phyloP scores from a whole-genome alignment of 2,797 vertebrate species.

The Gadopsis bispinosus region DNA sequence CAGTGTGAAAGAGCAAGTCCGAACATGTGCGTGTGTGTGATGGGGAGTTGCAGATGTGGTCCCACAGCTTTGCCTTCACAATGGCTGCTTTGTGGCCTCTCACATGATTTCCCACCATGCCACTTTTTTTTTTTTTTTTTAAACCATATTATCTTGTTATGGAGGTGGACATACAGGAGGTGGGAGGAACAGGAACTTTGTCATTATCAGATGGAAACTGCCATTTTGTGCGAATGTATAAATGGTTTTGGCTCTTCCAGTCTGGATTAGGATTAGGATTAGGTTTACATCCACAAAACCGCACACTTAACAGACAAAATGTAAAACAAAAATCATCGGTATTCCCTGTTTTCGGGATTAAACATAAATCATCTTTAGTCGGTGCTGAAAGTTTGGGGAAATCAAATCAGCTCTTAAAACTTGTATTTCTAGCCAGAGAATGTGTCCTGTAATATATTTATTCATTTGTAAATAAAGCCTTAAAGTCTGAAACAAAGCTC shows the following conservation, averaged over 20 bases:
- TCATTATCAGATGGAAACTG: neutral
- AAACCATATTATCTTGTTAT: conserved; percentile 10
- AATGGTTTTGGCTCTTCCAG: neutral
- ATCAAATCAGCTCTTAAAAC: neutral
- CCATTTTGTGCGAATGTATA: neutral
- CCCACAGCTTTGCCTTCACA: conserved; percentile 42
- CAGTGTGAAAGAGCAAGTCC: neutral
- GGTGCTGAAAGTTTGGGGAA: neutral
- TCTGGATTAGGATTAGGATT: neutral
- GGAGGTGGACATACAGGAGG: neutral
- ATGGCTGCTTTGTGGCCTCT: conserved; percentile 51
- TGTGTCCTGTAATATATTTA: neutral
- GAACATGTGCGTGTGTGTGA: conserved; percentile 14
- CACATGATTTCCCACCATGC: conserved; percentile 36
- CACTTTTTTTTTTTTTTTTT: neutral
- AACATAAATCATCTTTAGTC: neutral
- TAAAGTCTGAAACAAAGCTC: neutral
- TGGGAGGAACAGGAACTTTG: neutral
- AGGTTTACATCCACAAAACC: neutral
- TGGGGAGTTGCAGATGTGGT: conserved; percentile 43
- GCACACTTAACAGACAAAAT: neutral
- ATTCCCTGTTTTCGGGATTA: neutral
- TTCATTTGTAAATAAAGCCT: neutral
- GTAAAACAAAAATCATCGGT: neutral
- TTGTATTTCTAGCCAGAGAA: neutral